Evolutionary conservation across 2,113 vertebrate species (phyloP).

Genomic region (Jaculus jaculus): DNA sequence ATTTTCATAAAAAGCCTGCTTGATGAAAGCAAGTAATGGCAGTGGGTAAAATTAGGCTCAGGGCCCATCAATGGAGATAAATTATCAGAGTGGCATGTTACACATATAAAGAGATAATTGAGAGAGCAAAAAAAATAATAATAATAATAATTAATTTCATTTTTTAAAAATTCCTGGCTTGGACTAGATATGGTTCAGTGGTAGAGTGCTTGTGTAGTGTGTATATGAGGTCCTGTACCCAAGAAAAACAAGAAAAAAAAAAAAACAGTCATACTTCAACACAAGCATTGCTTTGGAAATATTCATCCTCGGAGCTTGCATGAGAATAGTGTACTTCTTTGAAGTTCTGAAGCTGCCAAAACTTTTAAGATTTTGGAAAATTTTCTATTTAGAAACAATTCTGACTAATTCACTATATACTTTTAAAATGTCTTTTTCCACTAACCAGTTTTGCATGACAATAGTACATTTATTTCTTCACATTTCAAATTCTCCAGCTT

Average conservation of each 20-base stretch:
- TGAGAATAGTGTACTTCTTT: not conserved
- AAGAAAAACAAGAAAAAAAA: not conserved
- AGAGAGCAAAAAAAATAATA: too few relatives aligned
- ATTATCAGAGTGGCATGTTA: too few relatives aligned
- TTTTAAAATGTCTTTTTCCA: constrained; percentile 64
- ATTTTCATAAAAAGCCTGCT: not conserved
- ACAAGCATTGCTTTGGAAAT: not conserved
- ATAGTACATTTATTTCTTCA: constrained; percentile 77
- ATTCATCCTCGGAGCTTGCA: not conserved
- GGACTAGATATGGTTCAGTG: not conserved
- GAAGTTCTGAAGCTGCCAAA: constrained; percentile 63
- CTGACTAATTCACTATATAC: constrained; percentile 65
- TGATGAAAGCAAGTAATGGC: too few relatives aligned
- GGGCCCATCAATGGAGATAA: too few relatives aligned
- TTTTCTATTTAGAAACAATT: constrained; percentile 64
- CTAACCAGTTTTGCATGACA: constrained; percentile 74
- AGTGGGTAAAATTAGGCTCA: too few relatives aligned
- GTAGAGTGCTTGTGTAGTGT: too few relatives aligned
- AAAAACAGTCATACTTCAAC: not conserved
- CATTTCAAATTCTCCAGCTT: constrained; percentile 66
- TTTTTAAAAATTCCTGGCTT: not conserved
- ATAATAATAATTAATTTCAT: too few relatives aligned
- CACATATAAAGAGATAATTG: too few relatives aligned
- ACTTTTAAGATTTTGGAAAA: constrained; percentile 61
- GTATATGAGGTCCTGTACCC: not conserved